A percentile compares a stretch with the other conserved stretches of the same genome.
phyloP scores from a whole-genome alignment of 2,797 vertebrate species.

The Spea hammondii region DNA sequence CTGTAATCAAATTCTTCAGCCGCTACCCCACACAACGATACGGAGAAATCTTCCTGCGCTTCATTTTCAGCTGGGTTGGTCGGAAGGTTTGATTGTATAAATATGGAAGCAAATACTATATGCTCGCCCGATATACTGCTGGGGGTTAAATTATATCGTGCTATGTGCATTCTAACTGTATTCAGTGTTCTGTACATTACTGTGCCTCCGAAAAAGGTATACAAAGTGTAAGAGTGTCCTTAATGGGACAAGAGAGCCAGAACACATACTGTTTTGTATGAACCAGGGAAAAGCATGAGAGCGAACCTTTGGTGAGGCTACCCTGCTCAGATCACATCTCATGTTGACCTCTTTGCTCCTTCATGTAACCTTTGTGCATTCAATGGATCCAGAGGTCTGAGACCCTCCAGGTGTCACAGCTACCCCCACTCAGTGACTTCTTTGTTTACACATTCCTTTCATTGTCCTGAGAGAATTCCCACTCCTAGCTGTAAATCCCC shows the following conservation, averaged over 20 bases:
- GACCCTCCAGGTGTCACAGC: constrained; percentile 36
- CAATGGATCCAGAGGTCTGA: constrained; percentile 13
- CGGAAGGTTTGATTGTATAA: too few relatives aligned
- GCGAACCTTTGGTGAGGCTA: background rate
- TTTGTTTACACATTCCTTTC: constrained; percentile 34
- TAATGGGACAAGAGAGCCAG: background rate
- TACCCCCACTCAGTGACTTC: constrained; percentile 4
- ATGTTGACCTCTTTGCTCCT: constrained; percentile 24
- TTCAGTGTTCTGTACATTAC: too few relatives aligned
- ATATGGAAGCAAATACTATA: too few relatives aligned
- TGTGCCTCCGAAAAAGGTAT: too few relatives aligned
- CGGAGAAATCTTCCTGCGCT: too few relatives aligned
- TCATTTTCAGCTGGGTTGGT: too few relatives aligned
- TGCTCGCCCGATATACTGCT: too few relatives aligned
- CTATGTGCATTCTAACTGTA: too few relatives aligned
- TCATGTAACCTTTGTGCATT: constrained; percentile 31
- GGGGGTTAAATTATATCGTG: too few relatives aligned
- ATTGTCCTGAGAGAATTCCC: constrained; percentile 27
- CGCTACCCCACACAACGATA: too few relatives aligned
- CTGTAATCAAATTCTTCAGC: too few relatives aligned
- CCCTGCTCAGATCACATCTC: constrained; percentile 9
- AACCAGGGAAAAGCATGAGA: background rate
- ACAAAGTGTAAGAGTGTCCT: too few relatives aligned
- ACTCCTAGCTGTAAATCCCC: background rate
- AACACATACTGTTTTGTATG: background rate